Base-by-base conservation (phyloP, 1,140 invertebrate genomes). In the Cyclina sinensis region DNA sequence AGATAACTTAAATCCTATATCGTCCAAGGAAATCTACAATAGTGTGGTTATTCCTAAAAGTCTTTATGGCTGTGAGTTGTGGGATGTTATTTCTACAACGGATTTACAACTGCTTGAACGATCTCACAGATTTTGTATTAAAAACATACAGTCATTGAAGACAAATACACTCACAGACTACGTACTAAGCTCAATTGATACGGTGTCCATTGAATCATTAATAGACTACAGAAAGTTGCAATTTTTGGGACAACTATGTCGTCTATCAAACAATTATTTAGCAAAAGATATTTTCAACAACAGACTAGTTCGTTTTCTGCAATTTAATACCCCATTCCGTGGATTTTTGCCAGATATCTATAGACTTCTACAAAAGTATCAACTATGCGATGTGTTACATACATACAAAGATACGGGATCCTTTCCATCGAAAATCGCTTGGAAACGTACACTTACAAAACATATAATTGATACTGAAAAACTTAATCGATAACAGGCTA, bases 171-270 rank as follows among this genome's bases (percentile, higher is more conserved):
- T 43, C 43, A 43, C 43, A 43, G 43, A 57, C 51, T 57, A 57
- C 51, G 51, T 57, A 57, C 51, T 57, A 57, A 57, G 51, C 51
- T 57, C 51, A 5, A 57, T 57, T 57, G 51, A 57, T 57, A 57
- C 21, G 51, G 51, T 57, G 51, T 57, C 51, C 51, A 57, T 57
- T 57, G 51, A 57, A 16, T 57, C 51, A 57, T 57, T 57, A 57
- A 57, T 54, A 18, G 21, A 54, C 21, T 54, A 18, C 21, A 54
- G 21, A 54, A 65, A 65, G n/a, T 35, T 65, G 7, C 24, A 11
- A 32, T 30, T 65, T 65, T 32, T 65, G 12, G 62, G 62, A 14
- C 62, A 65, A 32, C 30, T 65, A 57, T 57, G 54, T 57, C 54
- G 18, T 57, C 54, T 57, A 57, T 27, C 54, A 18, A n/a, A 24